Conservation (phyloP, 2,797 vertebrate species). For the Acestrorhynchus altus region DNA sequence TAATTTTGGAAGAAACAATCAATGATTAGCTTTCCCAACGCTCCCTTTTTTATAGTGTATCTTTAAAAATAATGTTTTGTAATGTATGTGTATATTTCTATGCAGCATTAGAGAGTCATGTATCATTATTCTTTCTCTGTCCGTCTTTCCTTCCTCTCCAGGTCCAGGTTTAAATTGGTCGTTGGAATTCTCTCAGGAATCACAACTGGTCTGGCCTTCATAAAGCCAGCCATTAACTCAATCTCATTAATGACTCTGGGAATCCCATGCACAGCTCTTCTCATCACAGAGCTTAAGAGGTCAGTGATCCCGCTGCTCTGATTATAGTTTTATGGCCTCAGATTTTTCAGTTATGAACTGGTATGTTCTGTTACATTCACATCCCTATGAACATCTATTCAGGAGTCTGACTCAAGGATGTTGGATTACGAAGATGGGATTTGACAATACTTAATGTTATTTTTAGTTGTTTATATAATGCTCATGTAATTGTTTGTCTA, state of each 20-base stretch:
- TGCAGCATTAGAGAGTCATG: too few relatives aligned
- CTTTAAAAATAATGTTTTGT: too few relatives aligned
- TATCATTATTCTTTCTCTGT: neutral
- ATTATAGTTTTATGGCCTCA: conserved; percentile 36
- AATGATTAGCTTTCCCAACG: too few relatives aligned
- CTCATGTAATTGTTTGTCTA: too few relatives aligned
- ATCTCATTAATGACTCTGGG: conserved; percentile 95
- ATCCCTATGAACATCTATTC: neutral
- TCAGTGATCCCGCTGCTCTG: conserved; percentile 63
- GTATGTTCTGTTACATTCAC: neutral
- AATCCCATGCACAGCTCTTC: conserved; percentile 91
- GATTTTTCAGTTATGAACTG: conserved; percentile 4
- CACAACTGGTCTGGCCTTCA: conserved; percentile 91
- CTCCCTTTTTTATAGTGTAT: too few relatives aligned
- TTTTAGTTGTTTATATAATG: too few relatives aligned
- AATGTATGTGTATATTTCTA: neutral
- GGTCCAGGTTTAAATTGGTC: conserved; percentile 94
- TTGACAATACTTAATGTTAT: too few relatives aligned
- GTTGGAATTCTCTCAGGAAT: conserved; percentile 91
- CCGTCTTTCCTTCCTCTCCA: conserved; percentile 59
- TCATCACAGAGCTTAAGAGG: conserved; percentile 94
- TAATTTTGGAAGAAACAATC: too few relatives aligned
- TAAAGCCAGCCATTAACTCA: conserved; percentile 95
- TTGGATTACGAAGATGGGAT: neutral
- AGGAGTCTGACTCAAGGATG: neutral